Evolutionary conservation across 1,140 invertebrate species (phyloP).

Genomic region (Archivesica marissinica): DNA sequence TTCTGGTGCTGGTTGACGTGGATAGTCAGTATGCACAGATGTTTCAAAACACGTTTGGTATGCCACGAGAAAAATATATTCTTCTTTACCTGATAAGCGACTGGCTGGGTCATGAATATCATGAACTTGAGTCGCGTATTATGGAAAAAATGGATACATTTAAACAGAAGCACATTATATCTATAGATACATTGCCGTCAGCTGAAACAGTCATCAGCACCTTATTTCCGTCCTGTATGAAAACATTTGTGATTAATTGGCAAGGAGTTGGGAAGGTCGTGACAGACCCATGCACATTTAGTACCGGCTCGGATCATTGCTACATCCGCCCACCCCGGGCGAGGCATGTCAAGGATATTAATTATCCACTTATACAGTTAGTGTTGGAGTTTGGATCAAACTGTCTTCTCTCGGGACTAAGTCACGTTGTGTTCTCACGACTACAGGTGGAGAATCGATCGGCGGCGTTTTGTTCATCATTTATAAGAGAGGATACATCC

Average conservation of each 20-base stretch:
- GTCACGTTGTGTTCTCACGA: conserved; percentile 77
- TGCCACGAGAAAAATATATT: conserved; percentile 57
- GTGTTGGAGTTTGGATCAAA: conserved; percentile 77
- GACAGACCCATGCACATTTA: not conserved
- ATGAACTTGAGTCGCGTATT: conserved; percentile 64
- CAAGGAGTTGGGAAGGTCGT: conserved; percentile 57
- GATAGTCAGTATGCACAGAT: not conserved
- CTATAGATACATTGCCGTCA: conserved; percentile 73
- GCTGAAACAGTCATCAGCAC: conserved; percentile 64
- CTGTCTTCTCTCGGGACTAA: conserved; percentile 73
- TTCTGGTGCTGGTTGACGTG: not conserved
- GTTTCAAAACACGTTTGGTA: conserved; percentile 39
- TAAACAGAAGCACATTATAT: conserved; percentile 70
- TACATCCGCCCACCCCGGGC: not conserved
- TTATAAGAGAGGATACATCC: no score
- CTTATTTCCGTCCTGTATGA: conserved; percentile 76
- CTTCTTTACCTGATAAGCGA: conserved; percentile 68
- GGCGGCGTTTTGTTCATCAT: not conserved
- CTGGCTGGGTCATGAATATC: conserved; percentile 73
- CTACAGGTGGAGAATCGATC: conserved; percentile 34
- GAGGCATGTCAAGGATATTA: not conserved
- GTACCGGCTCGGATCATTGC: conserved; percentile 47
- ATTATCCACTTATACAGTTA: conserved; percentile 73
- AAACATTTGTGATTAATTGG: conserved; percentile 70
- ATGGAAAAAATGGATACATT: conserved; percentile 67